Percentiles rank a stretch among this genome's conserved stretches.
These are phyloP conservation scores for Escarpia spicata DNA, from an alignment of 2,888 invertebrate genomes.

Conservation along the genomic window DNA sequence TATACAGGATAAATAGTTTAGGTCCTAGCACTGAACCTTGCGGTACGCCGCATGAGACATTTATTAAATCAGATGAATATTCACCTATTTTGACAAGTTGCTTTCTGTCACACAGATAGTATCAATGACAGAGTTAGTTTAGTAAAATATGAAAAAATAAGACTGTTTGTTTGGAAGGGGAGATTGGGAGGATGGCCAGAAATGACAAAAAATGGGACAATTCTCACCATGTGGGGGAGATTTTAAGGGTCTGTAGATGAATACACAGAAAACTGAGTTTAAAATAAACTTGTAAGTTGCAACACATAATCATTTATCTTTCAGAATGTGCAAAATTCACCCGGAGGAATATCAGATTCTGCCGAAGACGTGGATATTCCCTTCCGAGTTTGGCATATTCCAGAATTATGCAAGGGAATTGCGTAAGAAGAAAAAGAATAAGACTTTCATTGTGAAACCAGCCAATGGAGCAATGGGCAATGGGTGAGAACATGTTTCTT, in stretches of 20 bases:
- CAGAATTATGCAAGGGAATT: conserved; percentile 60
- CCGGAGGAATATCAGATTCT: conserved; percentile 64
- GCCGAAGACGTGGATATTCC: conserved; percentile 65
- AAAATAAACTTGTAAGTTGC: not conserved
- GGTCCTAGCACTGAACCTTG: too few relatives aligned
- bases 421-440: conserved; percentile 58
- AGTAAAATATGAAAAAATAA: too few relatives aligned
- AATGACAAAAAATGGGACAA: too few relatives aligned
- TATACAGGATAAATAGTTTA: too few relatives aligned
- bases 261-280: not conserved
- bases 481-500: conserved; percentile 49
- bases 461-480: conserved; percentile 66
- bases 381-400: conserved; percentile 58
- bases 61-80: too few relatives aligned
- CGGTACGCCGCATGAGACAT: too few relatives aligned
- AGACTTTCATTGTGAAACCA: conserved; percentile 64
- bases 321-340: conserved; percentile 59
- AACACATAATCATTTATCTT: conserved; percentile 23
- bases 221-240: too few relatives aligned
- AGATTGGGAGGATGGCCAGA: too few relatives aligned
- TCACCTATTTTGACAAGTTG: too few relatives aligned
- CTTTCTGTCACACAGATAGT: too few relatives aligned
- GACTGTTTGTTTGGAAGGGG: too few relatives aligned
- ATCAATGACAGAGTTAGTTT: too few relatives aligned
- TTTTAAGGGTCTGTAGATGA: not conserved